Conservation (phyloP, 2,797 vertebrate species). For the Danio choprae region DNA sequence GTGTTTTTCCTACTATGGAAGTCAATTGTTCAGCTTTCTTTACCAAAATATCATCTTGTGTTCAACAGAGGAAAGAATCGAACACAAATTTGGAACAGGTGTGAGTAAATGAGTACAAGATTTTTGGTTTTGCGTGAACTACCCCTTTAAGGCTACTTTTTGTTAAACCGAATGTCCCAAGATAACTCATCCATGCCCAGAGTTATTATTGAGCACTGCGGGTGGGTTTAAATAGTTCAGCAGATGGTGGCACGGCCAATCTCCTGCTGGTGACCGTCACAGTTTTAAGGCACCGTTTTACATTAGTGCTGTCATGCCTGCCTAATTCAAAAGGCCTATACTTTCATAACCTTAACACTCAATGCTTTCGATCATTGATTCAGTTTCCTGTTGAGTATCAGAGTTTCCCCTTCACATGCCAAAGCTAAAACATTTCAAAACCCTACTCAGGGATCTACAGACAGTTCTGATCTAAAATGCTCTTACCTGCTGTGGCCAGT, state of each 20-base stretch:
- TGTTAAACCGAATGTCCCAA: background rate
- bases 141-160: background rate
- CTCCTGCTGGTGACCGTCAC: constrained; percentile 34
- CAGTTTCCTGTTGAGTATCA: background rate
- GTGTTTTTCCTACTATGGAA: too few species aligned
- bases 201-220: constrained; percentile 60
- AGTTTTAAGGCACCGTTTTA: constrained; percentile 22
- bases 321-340: background rate
- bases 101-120: too few species aligned
- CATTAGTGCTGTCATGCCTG: background rate
- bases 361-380: background rate
- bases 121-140: too few species aligned
- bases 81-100: too few species aligned
- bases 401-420: background rate
- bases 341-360: background rate
- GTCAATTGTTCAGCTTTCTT: too few species aligned
- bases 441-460: background rate
- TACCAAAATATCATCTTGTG: too few species aligned
- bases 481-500: constrained; percentile 89
- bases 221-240: constrained; percentile 66
- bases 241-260: constrained; percentile 49
- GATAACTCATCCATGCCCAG: constrained; percentile 30
- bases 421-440: background rate
- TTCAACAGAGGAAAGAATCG: too few species aligned
- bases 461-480: background rate